Base-by-base conservation (phyloP, 2,888 invertebrate species). In the Cheilosia scutellata region DNA sequence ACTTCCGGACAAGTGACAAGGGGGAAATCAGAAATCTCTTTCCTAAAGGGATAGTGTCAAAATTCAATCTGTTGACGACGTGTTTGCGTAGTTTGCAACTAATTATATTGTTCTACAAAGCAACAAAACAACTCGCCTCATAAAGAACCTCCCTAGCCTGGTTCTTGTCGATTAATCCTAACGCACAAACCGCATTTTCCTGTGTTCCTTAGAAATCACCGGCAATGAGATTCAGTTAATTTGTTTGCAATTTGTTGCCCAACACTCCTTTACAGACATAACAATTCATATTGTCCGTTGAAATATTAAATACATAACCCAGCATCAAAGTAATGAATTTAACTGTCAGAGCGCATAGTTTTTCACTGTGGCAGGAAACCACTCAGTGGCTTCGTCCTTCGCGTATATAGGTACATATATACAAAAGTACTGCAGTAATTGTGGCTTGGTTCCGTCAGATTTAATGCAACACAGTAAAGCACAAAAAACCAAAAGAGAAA, bases 181-280 rank as follows among this genome's bases (percentile, higher is more conserved):
- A 20, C 42, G 2, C n/a, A 42, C 5, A n/a, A n/a, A 2, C n/a
- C 5, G n/a, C 20, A 20, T 42, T 13, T 4, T 42, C n/a, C n/a
- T 42, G 13, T 42, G 5, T 20, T 47, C 33, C 25, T 25, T 33
- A 25, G 25, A 31, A 31, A 29, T 60, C 25, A 20, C 63, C 33
- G 13, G 16, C 49, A 63, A 63, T 13, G 49, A 49, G n/a, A 53
- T 33, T 42, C 29, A 27, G 53, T 40, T 53, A 66, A 51, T 66
- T 66, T 66, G 27, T n/a, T 53, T 62, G 51, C 51, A 40, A 53
- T 72, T 51, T 62, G 72, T 42, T 72, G 40, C 40, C n/a, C 40
- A 44, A 42, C 40, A 72, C 51, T 72, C 62, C 42, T 13, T 29
- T 51, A 5, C 47, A 47, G 11, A 9, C 27, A 40, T 7, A 66